These are phyloP conservation scores for Cheilinus undulatus DNA, from an alignment of 2,113 vertebrate species.

Conservation along the genomic window DNA sequence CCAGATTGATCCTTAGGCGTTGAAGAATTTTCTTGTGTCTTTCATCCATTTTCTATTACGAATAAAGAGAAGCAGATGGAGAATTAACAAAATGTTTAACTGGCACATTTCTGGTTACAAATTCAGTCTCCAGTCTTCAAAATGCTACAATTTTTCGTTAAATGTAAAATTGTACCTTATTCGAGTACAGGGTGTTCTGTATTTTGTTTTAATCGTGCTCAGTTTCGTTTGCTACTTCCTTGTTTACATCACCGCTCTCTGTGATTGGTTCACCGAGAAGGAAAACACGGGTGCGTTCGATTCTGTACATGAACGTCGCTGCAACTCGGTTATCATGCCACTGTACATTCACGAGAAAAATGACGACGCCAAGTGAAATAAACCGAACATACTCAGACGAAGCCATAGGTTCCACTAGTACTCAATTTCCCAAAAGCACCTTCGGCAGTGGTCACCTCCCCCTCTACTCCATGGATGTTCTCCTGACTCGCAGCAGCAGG, in stretches of 20 bases:
- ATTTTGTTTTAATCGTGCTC: not conserved
- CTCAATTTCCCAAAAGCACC: constrained; percentile 53
- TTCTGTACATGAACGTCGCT: not conserved
- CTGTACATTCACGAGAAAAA: not conserved
- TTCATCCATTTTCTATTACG: constrained; percentile 83
- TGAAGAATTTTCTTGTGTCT: constrained; percentile 82
- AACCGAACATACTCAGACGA: constrained; percentile 27
- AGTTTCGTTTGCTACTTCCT: constrained; percentile 58
- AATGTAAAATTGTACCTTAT: not conserved
- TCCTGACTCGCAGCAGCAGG: constrained; percentile 34
- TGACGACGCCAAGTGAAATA: not conserved
- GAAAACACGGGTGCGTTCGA: constrained; percentile 1
- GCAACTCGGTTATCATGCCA: rapidly evolving
- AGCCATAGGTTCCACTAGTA: not conserved
- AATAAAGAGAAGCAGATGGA: no score
- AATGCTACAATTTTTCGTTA: not conserved
- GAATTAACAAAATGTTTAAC: not conserved
- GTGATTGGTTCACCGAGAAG: constrained; percentile 60
- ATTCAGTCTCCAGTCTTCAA: no score
- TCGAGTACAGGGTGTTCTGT: not conserved
- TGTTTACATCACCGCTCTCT: constrained; percentile 72
- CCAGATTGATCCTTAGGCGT: constrained; percentile 81
- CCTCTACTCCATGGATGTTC: not conserved
- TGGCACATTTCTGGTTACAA: no score
- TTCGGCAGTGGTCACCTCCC: constrained; percentile 18